Conservation (phyloP, 2,797 vertebrate species). For the Rallus crepitans region DNA sequence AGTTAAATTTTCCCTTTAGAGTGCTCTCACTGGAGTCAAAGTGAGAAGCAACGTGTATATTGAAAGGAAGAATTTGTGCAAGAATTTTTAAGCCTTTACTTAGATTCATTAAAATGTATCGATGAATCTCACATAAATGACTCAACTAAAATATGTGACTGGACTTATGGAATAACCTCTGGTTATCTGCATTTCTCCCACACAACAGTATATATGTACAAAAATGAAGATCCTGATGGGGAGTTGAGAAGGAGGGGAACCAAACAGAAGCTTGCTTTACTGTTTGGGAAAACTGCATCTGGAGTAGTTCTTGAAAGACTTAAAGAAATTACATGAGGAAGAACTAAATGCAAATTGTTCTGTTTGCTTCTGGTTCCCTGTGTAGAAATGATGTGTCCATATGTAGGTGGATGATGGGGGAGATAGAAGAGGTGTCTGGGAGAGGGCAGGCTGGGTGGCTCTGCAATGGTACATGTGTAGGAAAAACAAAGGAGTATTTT, state of each 20-base stretch:
- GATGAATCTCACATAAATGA: not conserved
- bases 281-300: not conserved
- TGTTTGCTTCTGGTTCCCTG: not conserved
- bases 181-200: not conserved
- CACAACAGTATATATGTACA: not conserved
- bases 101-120: not conserved
- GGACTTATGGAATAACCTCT: not conserved
- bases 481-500: not conserved
- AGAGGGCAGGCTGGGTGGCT: not conserved
- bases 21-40: not conserved
- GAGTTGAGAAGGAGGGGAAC: fast-evolving
- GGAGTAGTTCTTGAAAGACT: not conserved
- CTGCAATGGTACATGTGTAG: not conserved
- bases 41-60: not conserved
- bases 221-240: not conserved
- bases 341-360: not conserved
- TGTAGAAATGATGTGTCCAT: fast-evolving
- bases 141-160: not conserved
- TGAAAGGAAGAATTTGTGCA: not conserved
- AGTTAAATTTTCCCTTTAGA: not conserved
- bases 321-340: not conserved
- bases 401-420: not conserved
- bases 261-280: not conserved
- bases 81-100: not conserved
- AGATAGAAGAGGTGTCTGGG: not conserved